phyloP scores from a whole-genome alignment of 2,113 vertebrate genomes.

The Melanerpes aurifrons region DNA sequence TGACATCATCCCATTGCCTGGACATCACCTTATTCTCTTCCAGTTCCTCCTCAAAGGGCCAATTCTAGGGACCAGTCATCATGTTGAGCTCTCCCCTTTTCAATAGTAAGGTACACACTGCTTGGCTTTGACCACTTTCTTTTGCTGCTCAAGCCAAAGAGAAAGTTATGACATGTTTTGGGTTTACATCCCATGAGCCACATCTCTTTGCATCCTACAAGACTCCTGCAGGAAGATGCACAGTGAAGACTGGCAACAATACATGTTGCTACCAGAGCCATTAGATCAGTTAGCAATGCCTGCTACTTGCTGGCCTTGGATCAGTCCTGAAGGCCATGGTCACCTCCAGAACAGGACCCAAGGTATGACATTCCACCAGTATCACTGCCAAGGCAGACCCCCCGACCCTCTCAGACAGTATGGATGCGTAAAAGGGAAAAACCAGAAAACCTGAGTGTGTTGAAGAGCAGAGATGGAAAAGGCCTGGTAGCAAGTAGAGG shows the following conservation, averaged over 20 bases:
- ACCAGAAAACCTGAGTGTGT: fast-evolving
- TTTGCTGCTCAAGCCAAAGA: background rate
- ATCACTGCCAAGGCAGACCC: background rate
- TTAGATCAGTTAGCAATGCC: background rate
- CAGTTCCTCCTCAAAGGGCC: background rate
- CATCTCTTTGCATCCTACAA: background rate
- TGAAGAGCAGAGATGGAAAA: background rate
- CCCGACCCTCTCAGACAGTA: background rate
- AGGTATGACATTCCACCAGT: background rate
- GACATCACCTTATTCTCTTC: background rate
- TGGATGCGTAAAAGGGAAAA: background rate
- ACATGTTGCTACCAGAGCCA: fast-evolving
- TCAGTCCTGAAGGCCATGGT: background rate
- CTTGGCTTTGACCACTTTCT: background rate
- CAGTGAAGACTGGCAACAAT: background rate
- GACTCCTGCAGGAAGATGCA: background rate
- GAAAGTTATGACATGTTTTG: fast-evolving
- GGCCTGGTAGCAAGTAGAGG: background rate
- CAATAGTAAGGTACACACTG: background rate
- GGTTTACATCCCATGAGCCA: background rate
- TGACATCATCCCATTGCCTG: background rate
- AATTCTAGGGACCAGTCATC: background rate
- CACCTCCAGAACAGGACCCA: background rate
- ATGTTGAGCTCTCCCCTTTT: background rate
- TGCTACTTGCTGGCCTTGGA: background rate